Evolutionary conservation across 2,113 vertebrate species (phyloP).

Genomic region (Colossoma macropomum): DNA sequence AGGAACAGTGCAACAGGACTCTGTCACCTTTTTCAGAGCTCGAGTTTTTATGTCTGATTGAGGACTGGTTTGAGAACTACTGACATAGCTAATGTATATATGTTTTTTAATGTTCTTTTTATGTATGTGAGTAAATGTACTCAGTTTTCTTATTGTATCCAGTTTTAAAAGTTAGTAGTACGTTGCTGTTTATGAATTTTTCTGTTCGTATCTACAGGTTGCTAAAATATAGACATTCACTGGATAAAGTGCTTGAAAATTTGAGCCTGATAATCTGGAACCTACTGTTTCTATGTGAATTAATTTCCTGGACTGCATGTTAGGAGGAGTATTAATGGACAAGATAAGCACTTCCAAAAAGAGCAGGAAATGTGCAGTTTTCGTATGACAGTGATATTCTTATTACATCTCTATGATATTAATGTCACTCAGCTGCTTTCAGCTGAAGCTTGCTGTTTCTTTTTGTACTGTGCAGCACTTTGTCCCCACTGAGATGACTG

Average conservation of each 20-base stretch:
- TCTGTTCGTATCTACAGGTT: neutral
- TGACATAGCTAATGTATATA: too few relatives aligned
- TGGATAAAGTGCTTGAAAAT: neutral
- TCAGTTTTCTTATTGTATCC: neutral
- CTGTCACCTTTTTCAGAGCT: too few relatives aligned
- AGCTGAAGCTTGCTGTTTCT: neutral
- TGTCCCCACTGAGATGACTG: neutral
- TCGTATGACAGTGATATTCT: conserved; percentile 11
- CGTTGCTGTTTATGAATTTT: too few relatives aligned
- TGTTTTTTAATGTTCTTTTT: too few relatives aligned
- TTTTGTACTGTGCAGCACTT: neutral
- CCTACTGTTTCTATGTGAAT: neutral
- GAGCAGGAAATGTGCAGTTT: neutral
- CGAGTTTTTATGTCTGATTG: too few relatives aligned
- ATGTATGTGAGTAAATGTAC: too few relatives aligned
- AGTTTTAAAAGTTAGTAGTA: neutral
- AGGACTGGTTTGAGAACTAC: too few relatives aligned
- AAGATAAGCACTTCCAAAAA: neutral
- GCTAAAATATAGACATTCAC: neutral
- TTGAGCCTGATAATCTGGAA: neutral
- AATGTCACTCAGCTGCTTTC: neutral
- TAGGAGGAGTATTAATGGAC: neutral
- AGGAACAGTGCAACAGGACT: too few relatives aligned
- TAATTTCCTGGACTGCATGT: neutral
- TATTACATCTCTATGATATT: conserved; percentile 9